Percentiles rank a stretch among this genome's conserved stretches.
Evolutionary conservation across 35 echinoderm and acorn worm genomes (phyloP).

Genomic region (Stichopus chloronotus): DNA sequence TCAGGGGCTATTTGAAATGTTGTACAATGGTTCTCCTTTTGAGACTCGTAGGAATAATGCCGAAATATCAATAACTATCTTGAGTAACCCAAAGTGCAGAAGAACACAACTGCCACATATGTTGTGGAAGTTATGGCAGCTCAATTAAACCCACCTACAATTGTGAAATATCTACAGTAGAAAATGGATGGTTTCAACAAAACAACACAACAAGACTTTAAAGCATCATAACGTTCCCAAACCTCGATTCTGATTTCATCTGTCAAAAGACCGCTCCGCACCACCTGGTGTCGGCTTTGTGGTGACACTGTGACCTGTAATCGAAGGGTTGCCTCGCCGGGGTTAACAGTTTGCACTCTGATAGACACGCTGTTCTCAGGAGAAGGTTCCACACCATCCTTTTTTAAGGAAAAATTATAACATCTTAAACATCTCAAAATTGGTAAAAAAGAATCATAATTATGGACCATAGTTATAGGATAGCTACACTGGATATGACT

Average conservation of each 20-base stretch:
- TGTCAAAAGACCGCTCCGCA: constrained; percentile 63
- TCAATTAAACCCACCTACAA: no score
- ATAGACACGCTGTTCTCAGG: constrained; percentile 83
- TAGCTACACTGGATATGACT: not conserved
- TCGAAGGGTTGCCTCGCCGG: constrained; percentile 81
- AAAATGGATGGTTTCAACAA: no score
- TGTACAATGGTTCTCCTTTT: no score
- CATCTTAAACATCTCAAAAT: not conserved
- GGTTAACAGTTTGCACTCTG: constrained; percentile 77
- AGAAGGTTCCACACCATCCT: constrained; percentile 79
- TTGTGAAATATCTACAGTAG: no score
- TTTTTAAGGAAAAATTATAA: constrained; percentile 8
- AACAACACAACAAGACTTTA: not conserved
- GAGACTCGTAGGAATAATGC: no score
- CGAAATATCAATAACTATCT: no score
- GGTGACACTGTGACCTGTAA: constrained; percentile 64
- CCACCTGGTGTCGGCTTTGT: constrained; percentile 61
- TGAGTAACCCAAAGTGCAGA: no score
- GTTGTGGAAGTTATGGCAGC: no score
- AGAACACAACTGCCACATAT: no score
- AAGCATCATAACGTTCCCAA: not conserved
- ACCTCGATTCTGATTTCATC: constrained; percentile 90
- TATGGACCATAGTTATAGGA: not conserved
- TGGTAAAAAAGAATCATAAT: not conserved
- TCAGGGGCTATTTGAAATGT: no score